A percentile compares a stretch with the other conserved stretches of the same genome.
These are phyloP conservation scores for Anabacerthia variegaticeps DNA, from an alignment of 2,797 vertebrate species.

Conservation along the genomic window DNA sequence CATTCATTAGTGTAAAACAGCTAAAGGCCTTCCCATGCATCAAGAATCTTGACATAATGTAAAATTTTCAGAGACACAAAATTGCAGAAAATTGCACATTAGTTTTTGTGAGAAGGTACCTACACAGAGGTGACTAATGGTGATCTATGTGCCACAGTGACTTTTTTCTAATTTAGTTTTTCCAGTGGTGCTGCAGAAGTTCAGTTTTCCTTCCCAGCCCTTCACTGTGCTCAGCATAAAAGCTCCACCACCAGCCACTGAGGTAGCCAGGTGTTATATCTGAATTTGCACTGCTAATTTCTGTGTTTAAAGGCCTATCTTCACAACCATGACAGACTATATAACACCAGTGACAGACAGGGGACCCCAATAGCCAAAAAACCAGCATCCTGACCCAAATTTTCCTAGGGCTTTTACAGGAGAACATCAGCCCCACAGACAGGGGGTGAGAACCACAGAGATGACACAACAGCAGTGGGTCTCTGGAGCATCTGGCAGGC, in stretches of 20 bases:
- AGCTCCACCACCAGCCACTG: background rate
- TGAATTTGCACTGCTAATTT: background rate
- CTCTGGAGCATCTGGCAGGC: background rate
- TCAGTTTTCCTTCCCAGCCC: background rate
- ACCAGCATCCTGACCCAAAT: background rate
- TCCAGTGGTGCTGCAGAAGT: background rate
- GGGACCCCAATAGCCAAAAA: background rate
- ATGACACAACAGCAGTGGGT: background rate
- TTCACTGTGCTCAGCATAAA: background rate
- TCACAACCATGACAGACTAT: background rate
- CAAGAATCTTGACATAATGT: background rate
- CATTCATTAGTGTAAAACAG: background rate
- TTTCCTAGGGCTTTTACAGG: background rate
- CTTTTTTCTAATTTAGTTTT: background rate
- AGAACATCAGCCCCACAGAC: background rate
- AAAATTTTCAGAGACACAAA: background rate
- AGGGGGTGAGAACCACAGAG: rapidly evolving
- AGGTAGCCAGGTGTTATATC: background rate
- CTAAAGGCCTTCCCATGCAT: background rate
- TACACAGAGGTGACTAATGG: background rate
- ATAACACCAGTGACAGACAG: background rate
- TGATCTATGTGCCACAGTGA: background rate
- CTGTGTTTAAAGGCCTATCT: background rate
- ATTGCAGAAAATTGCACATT: background rate
- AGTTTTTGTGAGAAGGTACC: background rate